Evolutionary conservation across 2,113 vertebrate species (phyloP), one percentile per base, ranked within the genome.

Genomic region (Colinus virginianus): DNA sequence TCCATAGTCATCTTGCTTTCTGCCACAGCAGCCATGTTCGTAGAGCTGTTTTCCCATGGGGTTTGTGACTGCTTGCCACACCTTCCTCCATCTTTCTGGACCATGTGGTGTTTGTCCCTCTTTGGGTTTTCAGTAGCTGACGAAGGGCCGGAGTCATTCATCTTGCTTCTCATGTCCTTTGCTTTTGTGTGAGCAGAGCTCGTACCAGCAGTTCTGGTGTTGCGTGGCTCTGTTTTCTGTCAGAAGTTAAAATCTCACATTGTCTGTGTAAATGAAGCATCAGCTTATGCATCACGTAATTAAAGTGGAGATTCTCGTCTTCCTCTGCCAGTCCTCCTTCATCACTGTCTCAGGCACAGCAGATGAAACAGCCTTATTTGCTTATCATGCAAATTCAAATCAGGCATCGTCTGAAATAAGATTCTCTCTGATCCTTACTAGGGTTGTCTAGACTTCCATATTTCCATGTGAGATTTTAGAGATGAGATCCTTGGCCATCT

Each of bases 81-180:
- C 48, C n/a, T 68, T 40, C 61, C n/a, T 19, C 25, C 32, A 4
- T 14, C 21, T 9, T 38, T 71, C 42, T n/a, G 72, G 25, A 13
- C 64, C 5, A 0, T 6, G 12, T 30, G 18, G 2, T 16, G 7
- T 8, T 66, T 59, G 45, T 13, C 59, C 48, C 46, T 63, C 46
- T 45, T 32, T 2, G 13, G 26, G 26, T 43, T 61, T 89, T 42
- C 34, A 12, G 17, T 4, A 7, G 9, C 8, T 13, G 11, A 40
- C n/a, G 14, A 22, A 28, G 38, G 45, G 7, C 64, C 18, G 1
- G 12, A 28, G 22, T 13, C 1, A 0, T 53, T 46, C 21, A 6
- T 38, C 53, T 46, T 34, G 17, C 38, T 80, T 59, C 48, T 22
- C 21, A n/a, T 18, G 4, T n/a, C n/a, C 38, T 76, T 80, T 6